Percentiles rank a stretch among this genome's conserved stretches.
phyloP scores from a whole-genome alignment of 2,113 vertebrate species.

The Hiodon tergisus region DNA sequence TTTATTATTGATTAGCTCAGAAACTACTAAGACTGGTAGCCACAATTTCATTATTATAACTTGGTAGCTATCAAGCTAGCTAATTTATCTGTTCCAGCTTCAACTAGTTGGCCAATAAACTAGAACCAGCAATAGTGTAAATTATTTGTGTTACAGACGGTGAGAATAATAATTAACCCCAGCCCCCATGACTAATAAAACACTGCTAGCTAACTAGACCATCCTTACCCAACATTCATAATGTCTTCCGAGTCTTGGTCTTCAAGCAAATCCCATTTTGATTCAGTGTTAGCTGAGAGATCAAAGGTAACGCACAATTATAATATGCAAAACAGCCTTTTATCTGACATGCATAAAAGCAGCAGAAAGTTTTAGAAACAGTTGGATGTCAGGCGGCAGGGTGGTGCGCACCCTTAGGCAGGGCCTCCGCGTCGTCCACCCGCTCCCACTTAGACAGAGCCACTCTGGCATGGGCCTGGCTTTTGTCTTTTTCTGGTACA shows the following conservation, averaged over 20 bases:
- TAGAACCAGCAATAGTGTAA: too few species aligned
- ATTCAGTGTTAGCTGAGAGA: conserved; percentile 55
- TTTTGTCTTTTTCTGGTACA: conserved; percentile 34
- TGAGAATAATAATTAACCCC: too few species aligned
- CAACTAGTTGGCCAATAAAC: too few species aligned
- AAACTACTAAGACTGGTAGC: too few species aligned
- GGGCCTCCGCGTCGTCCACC: conserved; percentile 46
- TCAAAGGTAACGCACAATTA: conserved; percentile 21
- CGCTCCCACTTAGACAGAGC: conserved; percentile 72
- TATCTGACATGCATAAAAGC: background rate
- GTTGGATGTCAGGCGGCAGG: background rate
- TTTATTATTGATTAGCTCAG: too few species aligned
- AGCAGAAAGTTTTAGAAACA: background rate
- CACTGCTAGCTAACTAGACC: background rate
- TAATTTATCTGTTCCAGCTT: too few species aligned
- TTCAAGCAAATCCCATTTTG: conserved; percentile 55
- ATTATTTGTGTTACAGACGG: too few species aligned
- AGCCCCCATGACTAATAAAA: too few species aligned
- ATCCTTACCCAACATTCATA: conserved; percentile 46
- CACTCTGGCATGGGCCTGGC: conserved; percentile 43
- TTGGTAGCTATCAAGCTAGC: too few species aligned
- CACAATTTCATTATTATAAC: too few species aligned
- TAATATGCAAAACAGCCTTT: background rate
- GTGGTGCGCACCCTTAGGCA: conserved; percentile 48
- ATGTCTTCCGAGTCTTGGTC: conserved; percentile 43